Conservation (phyloP, 2,113 vertebrate genomes). For the Talpa occidentalis region DNA sequence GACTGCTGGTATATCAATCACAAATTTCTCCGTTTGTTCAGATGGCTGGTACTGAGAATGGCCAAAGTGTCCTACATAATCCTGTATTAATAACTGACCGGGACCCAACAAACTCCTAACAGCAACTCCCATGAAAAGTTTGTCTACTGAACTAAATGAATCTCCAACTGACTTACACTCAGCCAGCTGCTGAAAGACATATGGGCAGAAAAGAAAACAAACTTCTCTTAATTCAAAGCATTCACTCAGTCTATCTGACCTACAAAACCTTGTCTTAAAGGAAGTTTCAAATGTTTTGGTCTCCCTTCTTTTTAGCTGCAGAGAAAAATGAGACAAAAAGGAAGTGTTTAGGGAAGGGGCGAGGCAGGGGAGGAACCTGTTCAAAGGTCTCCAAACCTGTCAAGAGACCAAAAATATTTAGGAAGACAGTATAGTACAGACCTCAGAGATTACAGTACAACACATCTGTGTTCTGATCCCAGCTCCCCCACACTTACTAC, state of each 20-base stretch:
- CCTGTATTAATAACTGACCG: constrained; percentile 32
- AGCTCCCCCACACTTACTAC: background rate
- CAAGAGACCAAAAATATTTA: constrained; percentile 13
- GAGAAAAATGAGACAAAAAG: constrained; percentile 46
- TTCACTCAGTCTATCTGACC: background rate
- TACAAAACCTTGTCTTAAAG: constrained; percentile 49
- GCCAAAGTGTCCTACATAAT: constrained; percentile 25
- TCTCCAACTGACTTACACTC: constrained; percentile 34
- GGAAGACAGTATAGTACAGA: constrained; percentile 28
- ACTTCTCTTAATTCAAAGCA: constrained; percentile 63
- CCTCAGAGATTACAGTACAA: constrained; percentile 14
- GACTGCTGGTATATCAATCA: background rate
- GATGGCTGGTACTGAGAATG: background rate
- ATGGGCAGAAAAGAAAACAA: background rate
- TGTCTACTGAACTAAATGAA: constrained; percentile 37
- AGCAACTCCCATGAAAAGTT: background rate
- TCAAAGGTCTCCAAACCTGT: constrained; percentile 20
- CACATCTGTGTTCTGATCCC: constrained; percentile 35
- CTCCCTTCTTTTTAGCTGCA: background rate
- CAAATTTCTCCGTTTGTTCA: constrained; percentile 50
- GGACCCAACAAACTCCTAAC: background rate
- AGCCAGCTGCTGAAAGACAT: constrained; percentile 25
- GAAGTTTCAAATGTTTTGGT: constrained; percentile 10
- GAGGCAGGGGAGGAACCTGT: background rate
- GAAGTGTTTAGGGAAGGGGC: background rate